A percentile compares a stretch with the other conserved stretches of the same genome.
These are phyloP conservation scores for Myotis daubentonii DNA, from an alignment of 2,797 vertebrate species.

Conservation along the genomic window DNA sequence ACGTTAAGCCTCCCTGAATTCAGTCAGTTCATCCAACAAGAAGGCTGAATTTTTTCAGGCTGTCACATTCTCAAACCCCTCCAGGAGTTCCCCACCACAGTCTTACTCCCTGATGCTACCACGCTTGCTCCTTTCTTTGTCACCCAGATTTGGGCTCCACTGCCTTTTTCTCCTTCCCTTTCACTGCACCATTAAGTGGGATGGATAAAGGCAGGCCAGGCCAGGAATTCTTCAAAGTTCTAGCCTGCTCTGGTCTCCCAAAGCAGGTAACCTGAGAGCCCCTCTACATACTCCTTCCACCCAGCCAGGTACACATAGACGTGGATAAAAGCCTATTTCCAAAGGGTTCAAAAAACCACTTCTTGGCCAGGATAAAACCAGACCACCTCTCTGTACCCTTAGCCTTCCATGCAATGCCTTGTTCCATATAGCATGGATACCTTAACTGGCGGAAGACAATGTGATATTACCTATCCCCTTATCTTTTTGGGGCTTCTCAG, in stretches of 20 bases:
- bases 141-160: neutral
- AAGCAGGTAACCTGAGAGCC: constrained; percentile 60
- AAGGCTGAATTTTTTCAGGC: neutral
- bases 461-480: neutral
- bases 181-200: constrained; percentile 3
- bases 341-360: constrained; percentile 43
- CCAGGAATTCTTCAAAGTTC: constrained; percentile 58
- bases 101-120: neutral
- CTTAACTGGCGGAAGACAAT: neutral
- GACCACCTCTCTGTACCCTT: neutral
- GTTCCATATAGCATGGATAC: neutral
- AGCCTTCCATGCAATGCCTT: neutral
- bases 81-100: neutral
- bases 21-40: neutral
- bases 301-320: constrained; percentile 48
- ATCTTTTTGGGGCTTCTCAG: neutral
- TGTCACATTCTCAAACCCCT: neutral
- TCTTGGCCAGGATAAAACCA: constrained; percentile 39
- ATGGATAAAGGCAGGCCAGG: constrained; percentile 38
- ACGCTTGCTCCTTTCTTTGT: neutral
- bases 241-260: constrained; percentile 46
- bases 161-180: constrained; percentile 36
- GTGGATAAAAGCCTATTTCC: constrained; percentile 68
- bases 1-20: neutral
- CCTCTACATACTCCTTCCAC: constrained; percentile 13